A percentile compares a stretch with the other conserved stretches of the same genome.
phyloP scores from a whole-genome alignment of 2,113 vertebrate genomes.

The Chamaetylas fuelleborni region DNA sequence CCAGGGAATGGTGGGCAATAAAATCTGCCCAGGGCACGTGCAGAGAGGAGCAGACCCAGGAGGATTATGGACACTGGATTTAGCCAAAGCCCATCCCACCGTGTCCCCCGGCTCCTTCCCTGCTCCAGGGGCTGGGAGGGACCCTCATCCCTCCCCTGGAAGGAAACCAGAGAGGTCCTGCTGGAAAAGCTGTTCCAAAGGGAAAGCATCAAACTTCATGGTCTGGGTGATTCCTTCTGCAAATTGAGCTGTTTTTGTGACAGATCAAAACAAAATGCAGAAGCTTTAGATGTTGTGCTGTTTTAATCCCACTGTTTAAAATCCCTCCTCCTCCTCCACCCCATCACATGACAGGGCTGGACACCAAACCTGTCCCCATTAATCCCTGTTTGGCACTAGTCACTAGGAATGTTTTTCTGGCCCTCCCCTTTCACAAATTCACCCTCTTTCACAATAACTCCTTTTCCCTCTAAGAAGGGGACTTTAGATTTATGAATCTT shows the following conservation, averaged over 20 bases:
- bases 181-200: background rate
- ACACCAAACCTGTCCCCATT: background rate
- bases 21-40: accelerated
- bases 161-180: background rate
- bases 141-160: background rate
- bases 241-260: background rate
- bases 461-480: background rate
- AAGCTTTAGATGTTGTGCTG: background rate
- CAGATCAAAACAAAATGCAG: background rate
- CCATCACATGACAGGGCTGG: background rate
- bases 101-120: background rate
- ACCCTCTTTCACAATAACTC: background rate
- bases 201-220: background rate
- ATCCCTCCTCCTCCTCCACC: background rate
- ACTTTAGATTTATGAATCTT: background rate
- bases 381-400: background rate
- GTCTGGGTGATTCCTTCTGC: background rate
- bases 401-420: background rate
- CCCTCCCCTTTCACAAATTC: background rate
- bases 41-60: accelerated
- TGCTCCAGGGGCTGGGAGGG: background rate
- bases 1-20: accelerated
- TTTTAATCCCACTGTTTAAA: background rate
- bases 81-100: background rate
- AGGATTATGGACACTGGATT: accelerated